phyloP scores from a whole-genome alignment of 2,888 invertebrate species.

The Toxonevra muliebris region DNA sequence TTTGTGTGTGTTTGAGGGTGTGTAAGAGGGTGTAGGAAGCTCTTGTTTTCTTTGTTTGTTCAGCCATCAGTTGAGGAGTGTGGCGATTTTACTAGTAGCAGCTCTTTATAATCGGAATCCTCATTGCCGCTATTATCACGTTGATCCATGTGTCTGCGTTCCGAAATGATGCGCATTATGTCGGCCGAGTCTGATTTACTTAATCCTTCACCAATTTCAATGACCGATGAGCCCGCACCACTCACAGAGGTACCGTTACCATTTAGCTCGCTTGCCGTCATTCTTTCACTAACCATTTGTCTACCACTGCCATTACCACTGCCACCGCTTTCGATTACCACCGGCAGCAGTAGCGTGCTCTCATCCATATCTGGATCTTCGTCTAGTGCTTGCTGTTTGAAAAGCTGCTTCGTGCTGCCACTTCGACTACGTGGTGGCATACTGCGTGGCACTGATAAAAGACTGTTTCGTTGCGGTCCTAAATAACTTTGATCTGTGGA shows the following conservation, averaged over 20 bases:
- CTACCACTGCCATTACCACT: slow-evolving; percentile 9
- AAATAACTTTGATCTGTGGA: slow-evolving; percentile 59
- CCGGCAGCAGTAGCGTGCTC: slow-evolving; percentile 66
- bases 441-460: slow-evolving; percentile 61
- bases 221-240: slow-evolving; percentile 16
- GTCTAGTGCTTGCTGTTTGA: slow-evolving; percentile 69
- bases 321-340: slow-evolving; percentile 36
- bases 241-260: slow-evolving; percentile 6
- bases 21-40: not conserved
- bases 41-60: not conserved
- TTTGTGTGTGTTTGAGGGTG: not conserved
- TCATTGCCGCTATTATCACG: slow-evolving; percentile 62
- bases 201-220: slow-evolving; percentile 39
- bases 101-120: slow-evolving; percentile 64
- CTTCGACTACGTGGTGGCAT: slow-evolving; percentile 65
- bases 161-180: slow-evolving; percentile 64
- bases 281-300: too few relatives aligned
- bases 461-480: slow-evolving; percentile 48
- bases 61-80: slow-evolving; percentile 59
- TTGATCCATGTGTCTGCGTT: slow-evolving; percentile 63
- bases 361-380: slow-evolving; percentile 68
- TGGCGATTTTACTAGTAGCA: slow-evolving; percentile 61
- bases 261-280: slow-evolving; percentile 5
- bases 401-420: slow-evolving; percentile 69
- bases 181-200: slow-evolving; percentile 64